Evolutionary conservation across 2,797 vertebrate genomes (phyloP).

Genomic region (Petrocephalus schoutedeni): DNA sequence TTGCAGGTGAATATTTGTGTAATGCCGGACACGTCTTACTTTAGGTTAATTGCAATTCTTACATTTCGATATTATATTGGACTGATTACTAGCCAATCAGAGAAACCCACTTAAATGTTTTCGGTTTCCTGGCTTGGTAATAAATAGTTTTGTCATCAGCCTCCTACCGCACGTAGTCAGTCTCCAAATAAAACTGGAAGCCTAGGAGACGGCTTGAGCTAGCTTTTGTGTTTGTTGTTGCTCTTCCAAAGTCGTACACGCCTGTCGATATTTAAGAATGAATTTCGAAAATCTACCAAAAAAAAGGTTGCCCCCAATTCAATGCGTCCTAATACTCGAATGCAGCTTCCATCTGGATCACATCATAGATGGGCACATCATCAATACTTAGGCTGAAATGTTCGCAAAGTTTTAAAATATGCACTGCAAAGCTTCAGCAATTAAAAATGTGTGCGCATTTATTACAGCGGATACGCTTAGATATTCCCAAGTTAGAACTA

Average conservation of each 20-base stretch:
- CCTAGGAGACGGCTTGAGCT: not conserved
- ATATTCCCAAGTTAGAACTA: not conserved
- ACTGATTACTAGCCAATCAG: conserved; percentile 4
- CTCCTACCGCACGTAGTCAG: not conserved
- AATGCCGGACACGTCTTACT: not conserved
- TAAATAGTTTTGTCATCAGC: conserved; percentile 11
- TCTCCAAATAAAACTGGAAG: not conserved
- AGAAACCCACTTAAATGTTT: not conserved
- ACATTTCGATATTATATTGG: not conserved
- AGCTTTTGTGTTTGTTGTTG: not conserved
- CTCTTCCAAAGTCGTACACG: not conserved
- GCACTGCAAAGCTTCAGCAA: not conserved
- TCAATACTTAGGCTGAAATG: not conserved
- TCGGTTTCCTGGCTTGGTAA: not conserved
- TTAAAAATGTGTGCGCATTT: not conserved
- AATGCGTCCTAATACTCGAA: not conserved
- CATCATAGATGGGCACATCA: not conserved
- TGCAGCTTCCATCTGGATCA: not conserved
- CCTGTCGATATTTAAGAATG: conserved; percentile 12
- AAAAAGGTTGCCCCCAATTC: not conserved
- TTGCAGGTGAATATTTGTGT: not conserved
- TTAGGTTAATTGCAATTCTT: not conserved
- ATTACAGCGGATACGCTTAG: not conserved
- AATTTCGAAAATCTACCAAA: not conserved
- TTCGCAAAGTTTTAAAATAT: conserved; percentile 9